Evolutionary conservation across 2,113 vertebrate species (phyloP), one percentile per base, ranked within the genome.

Genomic region (Hippocampus abdominalis): DNA sequence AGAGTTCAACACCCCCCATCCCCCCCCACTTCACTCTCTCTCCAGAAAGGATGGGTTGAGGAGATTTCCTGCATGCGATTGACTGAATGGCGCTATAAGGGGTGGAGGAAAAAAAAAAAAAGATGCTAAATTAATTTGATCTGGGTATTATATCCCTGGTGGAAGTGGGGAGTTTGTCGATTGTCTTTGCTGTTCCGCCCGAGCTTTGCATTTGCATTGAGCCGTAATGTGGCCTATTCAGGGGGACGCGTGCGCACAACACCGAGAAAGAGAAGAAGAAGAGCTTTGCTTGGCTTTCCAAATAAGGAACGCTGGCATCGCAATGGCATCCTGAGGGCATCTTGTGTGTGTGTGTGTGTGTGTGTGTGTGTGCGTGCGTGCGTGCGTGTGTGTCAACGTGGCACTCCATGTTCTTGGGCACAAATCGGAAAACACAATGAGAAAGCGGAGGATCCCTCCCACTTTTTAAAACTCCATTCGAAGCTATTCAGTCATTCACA

Each of bases 131-230:
- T 91, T 79, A 91, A 93, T 92, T 93, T 84, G 91, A 89, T 90
- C 82, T 91, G 92, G 91, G 89, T 92, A 91, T 93, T 92, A 91
- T 91, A 84, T 89, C 86, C 89, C 88, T 74, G 79, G 83, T 87
- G 73, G 86, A 85, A 75, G 79, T 87, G 87, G 86, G 86, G 78
- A 75, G 84, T 73, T 66, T 85, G 76, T 86, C 90, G 90, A 93
- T 93, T 91, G 90, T 91, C 91, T 88, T 73, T 51, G 80, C 78
- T 88, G 88, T 92, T 91, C 84, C 83, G 86, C 88, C 87, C 90
- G 74, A 84, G 87, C 89, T 90, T 75, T 80, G 84, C 87, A 86
- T 87, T 84, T 84, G 86, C 90, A 91, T 88, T 88, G 84, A 90
- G n/a, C 74, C 71, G 74, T 90, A 90, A 88, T 90, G 72, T 86